Base-by-base conservation (phyloP, 2,797 vertebrate species). In the Squalus acanthias region DNA sequence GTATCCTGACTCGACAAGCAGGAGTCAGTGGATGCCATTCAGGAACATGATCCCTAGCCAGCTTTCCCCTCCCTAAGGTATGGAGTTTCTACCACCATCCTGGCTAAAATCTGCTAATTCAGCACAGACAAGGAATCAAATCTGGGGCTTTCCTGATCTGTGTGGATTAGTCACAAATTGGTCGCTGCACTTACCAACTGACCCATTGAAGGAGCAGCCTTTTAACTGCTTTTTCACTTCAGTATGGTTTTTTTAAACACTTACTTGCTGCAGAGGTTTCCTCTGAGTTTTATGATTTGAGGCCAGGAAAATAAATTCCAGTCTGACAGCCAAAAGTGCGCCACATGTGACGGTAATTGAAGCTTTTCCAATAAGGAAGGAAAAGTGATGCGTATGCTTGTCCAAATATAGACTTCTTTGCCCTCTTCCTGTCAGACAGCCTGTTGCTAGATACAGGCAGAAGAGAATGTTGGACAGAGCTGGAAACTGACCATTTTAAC, bases 311-410 rank as follows among this genome's bases (percentile, higher is more conserved):
- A 76, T 15, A 76, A 95, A 53, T 95, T 76, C 94, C 46, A 53
- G 24, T 2, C 26, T 69, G 33, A 50, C 70, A 74, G 69, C n/a
- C 69, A 53, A 95, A 70, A 70, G 46, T 72, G 69, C 1, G 8
- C 1, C 50, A 20, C 5, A 8, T 63, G 13, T 95, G 33, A 60
- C 94, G 0, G 70, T 57, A 95, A 95, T 15, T 76, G 70, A 74
- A 1, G 46, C 26, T 76, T n/a, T 95, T 95, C 26, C 50, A 57
- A n/a, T n/a, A 76, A 76, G 94, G 70, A 57, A 95, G 94, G 94
- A 76, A 95, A 65, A 20, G 65, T 79, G 70, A 26, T 79, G 74
- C 1, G 29, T 7, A 53, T 20, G 29, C 29, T 92, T 95, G 13
- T 60, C 94, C 50, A 95, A 69, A 76, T 33, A 57, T 53, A 57